These are phyloP conservation scores for Malacosoma neustria DNA, from an alignment of 2,888 invertebrate genomes.

Conservation along the genomic window DNA sequence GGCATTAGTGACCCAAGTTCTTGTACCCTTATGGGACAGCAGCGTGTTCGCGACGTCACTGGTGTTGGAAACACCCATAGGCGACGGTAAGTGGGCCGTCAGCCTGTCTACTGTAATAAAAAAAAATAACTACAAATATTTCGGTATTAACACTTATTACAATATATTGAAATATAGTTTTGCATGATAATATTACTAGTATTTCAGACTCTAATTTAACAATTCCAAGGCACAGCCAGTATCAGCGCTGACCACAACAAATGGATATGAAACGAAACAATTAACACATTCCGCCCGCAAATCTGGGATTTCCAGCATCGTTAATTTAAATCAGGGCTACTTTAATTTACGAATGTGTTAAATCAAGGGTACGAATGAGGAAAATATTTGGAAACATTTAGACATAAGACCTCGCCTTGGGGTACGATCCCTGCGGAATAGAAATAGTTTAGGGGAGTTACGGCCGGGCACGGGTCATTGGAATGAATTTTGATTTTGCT, in stretches of 20 bases:
- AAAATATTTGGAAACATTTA: constrained; percentile 38
- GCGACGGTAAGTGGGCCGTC: no score
- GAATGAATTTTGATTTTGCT: constrained; percentile 67
- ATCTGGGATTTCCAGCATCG: constrained; percentile 26
- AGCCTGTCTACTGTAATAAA: no score
- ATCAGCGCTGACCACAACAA: constrained; percentile 29
- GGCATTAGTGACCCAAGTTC: no score
- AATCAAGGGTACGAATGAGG: constrained; percentile 18
- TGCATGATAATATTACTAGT: no score
- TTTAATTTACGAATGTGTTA: constrained; percentile 40
- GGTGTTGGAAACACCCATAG: no score
- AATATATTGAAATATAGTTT: no score
- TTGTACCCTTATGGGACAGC: no score
- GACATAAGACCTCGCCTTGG: constrained; percentile 36
- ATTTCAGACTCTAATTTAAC: no score
- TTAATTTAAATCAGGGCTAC: constrained; percentile 32
- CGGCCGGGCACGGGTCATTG: constrained; percentile 47
- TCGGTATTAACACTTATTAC: no score
- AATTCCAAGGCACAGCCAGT: constrained; percentile 32
- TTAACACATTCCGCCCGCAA: constrained; percentile 43
- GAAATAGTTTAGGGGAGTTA: constrained; percentile 67
- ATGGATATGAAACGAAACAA: constrained; percentile 30
- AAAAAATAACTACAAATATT: no score
- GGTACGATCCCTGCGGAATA: constrained; percentile 53
- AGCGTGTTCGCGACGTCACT: no score